Percentiles rank a stretch among this genome's conserved stretches.
These are phyloP conservation scores for Rhamphomyia laevipes DNA, from an alignment of 2,888 invertebrate genomes.

Conservation along the genomic window DNA sequence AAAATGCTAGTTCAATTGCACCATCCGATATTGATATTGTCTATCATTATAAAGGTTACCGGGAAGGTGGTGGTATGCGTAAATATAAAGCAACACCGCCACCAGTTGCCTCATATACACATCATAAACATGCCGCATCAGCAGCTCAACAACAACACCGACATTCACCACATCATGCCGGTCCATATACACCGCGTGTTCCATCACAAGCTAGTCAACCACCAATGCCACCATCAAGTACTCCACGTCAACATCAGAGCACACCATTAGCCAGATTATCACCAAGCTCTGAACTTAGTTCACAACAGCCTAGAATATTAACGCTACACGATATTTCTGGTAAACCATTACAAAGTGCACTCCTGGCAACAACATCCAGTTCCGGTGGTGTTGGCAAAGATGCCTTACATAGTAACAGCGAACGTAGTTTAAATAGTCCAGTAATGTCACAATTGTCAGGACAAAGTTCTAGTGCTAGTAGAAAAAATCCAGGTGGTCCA, in stretches of 20 bases:
- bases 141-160: slow-evolving; percentile 56
- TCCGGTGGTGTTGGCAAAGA: slow-evolving; percentile 81
- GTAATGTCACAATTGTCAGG: slow-evolving; percentile 86
- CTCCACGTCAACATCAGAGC: slow-evolving; percentile 68
- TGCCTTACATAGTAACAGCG: slow-evolving; percentile 81
- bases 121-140: slow-evolving; percentile 61
- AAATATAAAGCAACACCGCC: slow-evolving; percentile 84
- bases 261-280: slow-evolving; percentile 83
- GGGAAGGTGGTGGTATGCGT: slow-evolving; percentile 68
- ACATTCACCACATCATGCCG: slow-evolving; percentile 65
- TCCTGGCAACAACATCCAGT: slow-evolving; percentile 79
- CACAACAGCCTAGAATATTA: slow-evolving; percentile 83
- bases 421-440: slow-evolving; percentile 81
- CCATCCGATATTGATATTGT: slow-evolving; percentile 96
- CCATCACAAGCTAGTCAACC: slow-evolving; percentile 59
- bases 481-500: slow-evolving; percentile 57
- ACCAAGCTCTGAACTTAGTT: slow-evolving; percentile 83
- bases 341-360: slow-evolving; percentile 78
- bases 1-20: slow-evolving; percentile 94
- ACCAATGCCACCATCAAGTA: slow-evolving; percentile 52
- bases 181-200: slow-evolving; percentile 61
- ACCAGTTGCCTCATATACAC: slow-evolving; percentile 61
- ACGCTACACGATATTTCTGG: slow-evolving; percentile 89
- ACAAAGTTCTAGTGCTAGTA: slow-evolving; percentile 68
- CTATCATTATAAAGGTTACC: slow-evolving; percentile 89